Percentiles rank a stretch among this genome's conserved stretches.
Conservation (phyloP, 2,113 vertebrate genomes). For the Seriola rivoliana region DNA sequence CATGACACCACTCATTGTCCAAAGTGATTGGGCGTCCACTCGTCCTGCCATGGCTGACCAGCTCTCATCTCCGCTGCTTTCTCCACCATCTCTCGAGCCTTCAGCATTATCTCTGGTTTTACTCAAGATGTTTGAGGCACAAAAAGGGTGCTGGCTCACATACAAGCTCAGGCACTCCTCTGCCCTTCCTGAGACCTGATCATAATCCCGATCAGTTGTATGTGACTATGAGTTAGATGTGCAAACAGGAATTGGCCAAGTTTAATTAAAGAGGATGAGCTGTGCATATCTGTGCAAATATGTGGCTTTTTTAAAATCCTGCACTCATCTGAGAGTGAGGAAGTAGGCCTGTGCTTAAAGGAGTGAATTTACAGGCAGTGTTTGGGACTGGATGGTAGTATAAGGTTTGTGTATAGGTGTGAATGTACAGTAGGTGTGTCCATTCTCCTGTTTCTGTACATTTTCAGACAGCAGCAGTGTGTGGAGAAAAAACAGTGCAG, state of each 20-base stretch:
- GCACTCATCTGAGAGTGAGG: constrained; percentile 55
- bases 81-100: constrained; percentile 24
- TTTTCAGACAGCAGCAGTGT: no score
- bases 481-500: background rate
- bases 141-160: constrained; percentile 12
- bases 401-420: background rate
- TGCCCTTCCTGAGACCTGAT: constrained; percentile 29
- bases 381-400: background rate
- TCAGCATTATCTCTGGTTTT: constrained; percentile 50
- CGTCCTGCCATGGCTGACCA: constrained; percentile 20
- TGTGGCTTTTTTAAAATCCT: constrained; percentile 46
- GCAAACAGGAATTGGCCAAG: constrained; percentile 69
- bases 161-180: background rate
- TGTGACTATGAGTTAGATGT: constrained; percentile 59
- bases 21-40: constrained; percentile 61
- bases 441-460: background rate
- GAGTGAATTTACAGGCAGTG: constrained; percentile 5
- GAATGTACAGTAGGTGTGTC: background rate
- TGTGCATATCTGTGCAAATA: constrained; percentile 71
- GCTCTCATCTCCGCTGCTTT: constrained; percentile 22
- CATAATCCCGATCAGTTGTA: constrained; percentile 31
- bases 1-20: constrained; percentile 64
- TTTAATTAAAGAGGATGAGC: constrained; percentile 80
- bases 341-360: constrained; percentile 2
- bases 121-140: constrained; percentile 33